These are phyloP conservation scores for Meriones psammophilus DNA, from an alignment of 2,797 vertebrate genomes.

Conservation along the genomic window DNA sequence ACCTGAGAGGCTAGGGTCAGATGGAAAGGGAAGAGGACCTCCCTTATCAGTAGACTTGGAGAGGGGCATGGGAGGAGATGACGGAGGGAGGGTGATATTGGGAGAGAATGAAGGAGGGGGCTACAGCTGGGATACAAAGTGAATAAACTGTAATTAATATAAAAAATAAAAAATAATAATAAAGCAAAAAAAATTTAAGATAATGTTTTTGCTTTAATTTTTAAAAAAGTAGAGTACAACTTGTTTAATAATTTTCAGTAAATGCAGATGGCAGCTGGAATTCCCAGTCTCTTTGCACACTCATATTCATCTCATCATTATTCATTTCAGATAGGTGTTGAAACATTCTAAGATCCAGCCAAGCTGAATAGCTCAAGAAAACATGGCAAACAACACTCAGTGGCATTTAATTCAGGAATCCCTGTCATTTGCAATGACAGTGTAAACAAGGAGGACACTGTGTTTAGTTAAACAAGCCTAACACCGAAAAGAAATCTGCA, in stretches of 20 bases:
- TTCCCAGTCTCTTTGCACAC: neutral
- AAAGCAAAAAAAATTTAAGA: neutral
- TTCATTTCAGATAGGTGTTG: too few relatives aligned
- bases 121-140: neutral
- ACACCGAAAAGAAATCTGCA: neutral
- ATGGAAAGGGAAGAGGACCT: too few relatives aligned
- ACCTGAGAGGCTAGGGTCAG: too few relatives aligned
- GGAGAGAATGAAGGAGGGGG: too few relatives aligned
- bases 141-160: neutral
- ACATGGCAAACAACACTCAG: neutral
- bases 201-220: constrained; percentile 15
- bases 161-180: neutral
- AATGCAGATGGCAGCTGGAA: neutral
- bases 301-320: neutral
- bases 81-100: too few relatives aligned
- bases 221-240: neutral
- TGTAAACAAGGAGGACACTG: neutral
- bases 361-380: neutral
- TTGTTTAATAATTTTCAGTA: neutral
- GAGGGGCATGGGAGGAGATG: too few relatives aligned
- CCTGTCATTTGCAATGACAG: neutral
- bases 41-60: too few relatives aligned
- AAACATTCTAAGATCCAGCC: neutral
- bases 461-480: neutral
- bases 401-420: neutral